Base-by-base conservation (phyloP, 1,140 invertebrate genomes). In the Drosophila sproati region DNA sequence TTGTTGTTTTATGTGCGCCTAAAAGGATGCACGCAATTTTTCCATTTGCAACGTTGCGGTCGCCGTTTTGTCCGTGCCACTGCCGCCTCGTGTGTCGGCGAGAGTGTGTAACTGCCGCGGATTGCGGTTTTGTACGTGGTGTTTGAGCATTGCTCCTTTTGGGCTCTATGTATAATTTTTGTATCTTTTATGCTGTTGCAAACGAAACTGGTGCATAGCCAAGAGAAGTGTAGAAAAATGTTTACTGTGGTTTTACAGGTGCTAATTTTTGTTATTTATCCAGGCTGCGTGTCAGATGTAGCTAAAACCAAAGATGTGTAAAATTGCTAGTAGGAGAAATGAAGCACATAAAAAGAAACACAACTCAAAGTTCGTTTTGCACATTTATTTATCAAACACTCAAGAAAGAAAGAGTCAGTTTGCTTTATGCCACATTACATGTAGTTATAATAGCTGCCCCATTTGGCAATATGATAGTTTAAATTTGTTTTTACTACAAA, bases 361-460 rank as follows among this genome's bases (percentile, higher is more conserved):
- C 59, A 86, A 52, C 68, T 62, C 32, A 47, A 32, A 39, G 31
- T 71, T 88, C 61, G 68, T 55, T 79, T 86, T 82, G 20, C 83
- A 86, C 82, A 88, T 88, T 86, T 88, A 86, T 86, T 87, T 82
- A 82, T 87, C 78, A 82, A 86, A 86, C 82, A 86, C 79, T 87
- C 83, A 85, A 68, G 80, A 51, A 47, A 69, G 56, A 59, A 35
- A 68, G 35, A 45, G 32, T 43, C 32, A 64, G 34, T 48, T 63
- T 73, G 63, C 62, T 35, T 68, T 64, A 67, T 31, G 54, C 56
- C 70, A 68, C 50, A 61, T 73, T 50, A 50, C 20, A 50, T 62
- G 12, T 61, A 68, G 37, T 39, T 68, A 69, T 61, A 55, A 60
- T 55, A 61, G 51, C 41, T 60, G 37, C 48, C 54, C 10, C 45